Conservation (phyloP, 1,140 invertebrate genomes). For the Drosophila lini region DNA sequence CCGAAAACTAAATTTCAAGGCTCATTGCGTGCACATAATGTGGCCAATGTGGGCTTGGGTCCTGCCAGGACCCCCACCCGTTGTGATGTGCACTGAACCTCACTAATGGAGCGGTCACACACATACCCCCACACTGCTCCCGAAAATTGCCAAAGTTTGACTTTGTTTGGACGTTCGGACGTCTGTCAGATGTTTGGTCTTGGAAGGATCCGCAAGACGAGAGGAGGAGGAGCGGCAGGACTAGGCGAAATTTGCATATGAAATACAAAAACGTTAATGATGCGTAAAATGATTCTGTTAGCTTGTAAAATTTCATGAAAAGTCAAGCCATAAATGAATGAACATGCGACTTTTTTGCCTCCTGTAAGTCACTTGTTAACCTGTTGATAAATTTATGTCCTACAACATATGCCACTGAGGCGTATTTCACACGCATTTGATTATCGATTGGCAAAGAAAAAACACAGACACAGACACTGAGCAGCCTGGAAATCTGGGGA, state of each 20-base stretch:
- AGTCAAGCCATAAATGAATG: constrained; percentile 73
- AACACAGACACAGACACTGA: constrained; percentile 2
- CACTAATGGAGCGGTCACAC: constrained; percentile 75
- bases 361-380: constrained; percentile 71
- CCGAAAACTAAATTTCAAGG: constrained; percentile 83
- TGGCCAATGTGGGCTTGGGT: constrained; percentile 69
- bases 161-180: constrained; percentile 68
- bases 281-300: constrained; percentile 81
- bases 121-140: constrained; percentile 33
- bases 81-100: constrained; percentile 72
- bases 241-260: constrained; percentile 70
- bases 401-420: constrained; percentile 37
- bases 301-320: constrained; percentile 78
- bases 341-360: constrained; percentile 41
- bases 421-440: constrained; percentile 54
- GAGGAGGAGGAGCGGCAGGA: constrained; percentile 9
- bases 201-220: constrained; percentile 15
- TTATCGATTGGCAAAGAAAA: constrained; percentile 55
- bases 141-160: constrained; percentile 59
- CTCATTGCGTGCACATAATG: constrained; percentile 82
- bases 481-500: constrained; percentile 5
- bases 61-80: constrained; percentile 17
- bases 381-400: constrained; percentile 77
- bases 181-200: constrained; percentile 57
- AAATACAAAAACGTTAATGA: constrained; percentile 83